A percentile compares a stretch with the other conserved stretches of the same genome.
phyloP scores from a whole-genome alignment of 2,113 vertebrate species.

The Turnix velox region DNA sequence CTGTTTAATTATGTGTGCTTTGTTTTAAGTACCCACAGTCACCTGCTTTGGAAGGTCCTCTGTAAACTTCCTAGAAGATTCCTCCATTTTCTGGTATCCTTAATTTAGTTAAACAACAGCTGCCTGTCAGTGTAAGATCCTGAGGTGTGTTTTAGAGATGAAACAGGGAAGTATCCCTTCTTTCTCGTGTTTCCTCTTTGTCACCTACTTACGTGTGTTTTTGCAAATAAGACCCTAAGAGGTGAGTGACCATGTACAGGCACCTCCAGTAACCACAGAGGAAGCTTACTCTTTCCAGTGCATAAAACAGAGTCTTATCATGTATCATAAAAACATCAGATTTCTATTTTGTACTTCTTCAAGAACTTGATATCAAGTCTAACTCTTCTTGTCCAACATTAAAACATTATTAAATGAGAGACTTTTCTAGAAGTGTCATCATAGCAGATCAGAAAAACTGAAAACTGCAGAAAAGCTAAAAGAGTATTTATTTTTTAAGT shows the following conservation, averaged over 20 bases:
- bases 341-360: neutral
- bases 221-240: neutral
- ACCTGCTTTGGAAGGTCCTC: neutral
- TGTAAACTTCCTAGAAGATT: neutral
- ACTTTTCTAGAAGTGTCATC: neutral
- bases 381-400: neutral
- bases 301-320: neutral
- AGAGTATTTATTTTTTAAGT: neutral
- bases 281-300: neutral
- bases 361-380: neutral
- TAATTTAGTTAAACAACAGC: neutral
- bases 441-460: neutral
- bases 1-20: neutral
- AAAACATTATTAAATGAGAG: neutral
- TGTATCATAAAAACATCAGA: neutral
- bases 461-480: neutral
- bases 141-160: neutral
- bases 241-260: neutral
- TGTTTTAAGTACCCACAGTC: neutral
- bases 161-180: neutral
- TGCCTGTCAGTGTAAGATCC: neutral
- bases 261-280: neutral
- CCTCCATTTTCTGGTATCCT: neutral
- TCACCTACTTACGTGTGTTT: neutral
- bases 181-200: neutral